Conservation (phyloP, 2,797 vertebrate species). For the Coregonus sp. region DNA sequence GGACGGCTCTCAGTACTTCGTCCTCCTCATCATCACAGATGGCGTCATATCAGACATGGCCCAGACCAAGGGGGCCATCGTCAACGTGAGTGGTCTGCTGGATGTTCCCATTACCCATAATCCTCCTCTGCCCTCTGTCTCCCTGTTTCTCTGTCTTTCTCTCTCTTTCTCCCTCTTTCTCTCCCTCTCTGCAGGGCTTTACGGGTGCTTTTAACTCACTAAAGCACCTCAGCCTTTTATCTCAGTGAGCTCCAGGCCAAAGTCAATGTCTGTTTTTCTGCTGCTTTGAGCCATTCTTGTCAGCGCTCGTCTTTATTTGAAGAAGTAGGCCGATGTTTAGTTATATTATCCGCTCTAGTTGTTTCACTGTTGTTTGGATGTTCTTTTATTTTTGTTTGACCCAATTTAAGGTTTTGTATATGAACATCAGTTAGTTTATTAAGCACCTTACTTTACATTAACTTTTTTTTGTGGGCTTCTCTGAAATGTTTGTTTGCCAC, state of each 20-base stretch:
- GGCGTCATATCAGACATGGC: constrained; percentile 98
- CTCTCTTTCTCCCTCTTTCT: neutral
- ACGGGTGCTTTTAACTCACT: constrained; percentile 43
- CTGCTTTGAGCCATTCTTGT: constrained; percentile 34
- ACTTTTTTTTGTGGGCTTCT: neutral
- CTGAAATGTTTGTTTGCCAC: neutral
- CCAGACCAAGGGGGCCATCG: constrained; percentile 97
- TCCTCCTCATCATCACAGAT: constrained; percentile 96
- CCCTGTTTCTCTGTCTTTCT: neutral
- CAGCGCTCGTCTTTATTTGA: constrained; percentile 33
- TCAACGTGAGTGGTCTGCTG: constrained; percentile 83
- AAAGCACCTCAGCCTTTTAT: constrained; percentile 16
- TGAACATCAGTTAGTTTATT: neutral
- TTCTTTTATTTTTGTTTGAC: constrained; percentile 44
- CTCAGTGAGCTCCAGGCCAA: constrained; percentile 8
- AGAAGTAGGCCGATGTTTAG: constrained; percentile 17
- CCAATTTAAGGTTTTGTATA: constrained; percentile 2
- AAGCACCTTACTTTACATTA: neutral
- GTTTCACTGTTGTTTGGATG: constrained; percentile 19
- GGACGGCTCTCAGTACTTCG: constrained; percentile 94
- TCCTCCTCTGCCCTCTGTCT: neutral
- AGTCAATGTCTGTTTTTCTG: constrained; percentile 32
- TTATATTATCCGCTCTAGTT: constrained; percentile 58
- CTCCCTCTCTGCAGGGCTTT: constrained; percentile 26
- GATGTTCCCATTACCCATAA: constrained; percentile 8